Base-by-base conservation (phyloP, 2,113 vertebrate species). In the Bufo gargarizans region DNA sequence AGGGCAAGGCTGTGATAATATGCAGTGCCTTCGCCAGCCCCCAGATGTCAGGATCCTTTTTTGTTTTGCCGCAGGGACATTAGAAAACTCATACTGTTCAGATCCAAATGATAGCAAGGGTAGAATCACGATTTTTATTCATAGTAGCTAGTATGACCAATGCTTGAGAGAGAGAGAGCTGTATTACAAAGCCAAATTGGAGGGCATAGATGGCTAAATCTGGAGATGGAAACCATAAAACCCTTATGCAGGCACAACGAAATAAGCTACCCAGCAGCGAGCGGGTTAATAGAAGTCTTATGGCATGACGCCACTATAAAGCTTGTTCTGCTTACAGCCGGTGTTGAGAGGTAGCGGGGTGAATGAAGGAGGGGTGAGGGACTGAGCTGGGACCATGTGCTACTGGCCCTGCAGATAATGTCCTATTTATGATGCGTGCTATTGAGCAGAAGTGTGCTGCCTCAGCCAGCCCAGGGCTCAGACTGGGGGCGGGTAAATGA, bases 391-490 rank as follows among this genome's bases (percentile, higher is more conserved):
- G 87, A 89, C 87, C 87, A 89, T 89, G 87, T 89, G 87, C 82
- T 84, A 61, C 82, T 84, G 72, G 87, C 80, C 87, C 87, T 78
- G 87, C 82, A 89, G 87, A 89, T 89, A 89, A 89, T 89, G 87
- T 89, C 78, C 87, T 84, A 89, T 89, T 89, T 89, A 89, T 89
- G 87, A 89, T 89, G 87, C 87, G 82, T 89, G 82, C 87, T 89
- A 89, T 89, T 89, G 87, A 89, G 87, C 87, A 89, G 87, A 89
- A 89, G 87, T 89, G 87, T 84, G 87, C 87, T 89, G 87, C 87
- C 87, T 89, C 87, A 58, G 87, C 87, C 74, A 84, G 87, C 87
- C 87, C 87, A 69, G 81, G 87, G 87, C 87, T 89, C 87, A 89
- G 87, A 89, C 87, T 84, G 82, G 87, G 81, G 87, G 87, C 50